Base-by-base conservation (phyloP, 2,888 invertebrate genomes). In the Neoascia interrupta region DNA sequence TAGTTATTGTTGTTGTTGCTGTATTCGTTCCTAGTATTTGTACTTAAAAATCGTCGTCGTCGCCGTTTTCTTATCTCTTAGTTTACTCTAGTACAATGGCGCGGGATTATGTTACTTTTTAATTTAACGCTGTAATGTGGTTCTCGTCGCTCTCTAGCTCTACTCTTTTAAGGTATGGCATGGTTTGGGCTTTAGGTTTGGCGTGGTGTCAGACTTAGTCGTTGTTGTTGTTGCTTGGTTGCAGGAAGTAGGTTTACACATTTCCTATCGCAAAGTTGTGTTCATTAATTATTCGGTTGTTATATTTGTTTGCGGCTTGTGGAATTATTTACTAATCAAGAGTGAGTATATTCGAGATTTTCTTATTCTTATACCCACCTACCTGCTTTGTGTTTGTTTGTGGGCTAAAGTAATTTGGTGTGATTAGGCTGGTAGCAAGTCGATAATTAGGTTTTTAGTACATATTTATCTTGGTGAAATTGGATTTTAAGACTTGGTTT, bases 1-100 rank as follows among this genome's bases (percentile, higher is more conserved):
- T 61, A 75, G 47, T 11, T 26, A 5, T 36, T 39, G n/a, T 39
- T 68, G 16, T 47, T 66, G 21, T 41, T 47, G 23, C 63, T 63
- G 45, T 74, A 51, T 36, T 54, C 54, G 36, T 34, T 61, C 39
- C 66, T 72, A 61, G 79, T 73, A 68, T 79, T 79, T 79, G 73
- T 66, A 79, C 66, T 79, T 79, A 73, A 61, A n/a, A 79, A 68
- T 72, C 60, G 49, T 56, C 43, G 56, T 21, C n/a, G n/a, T n/a
- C n/a, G n/a, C n/a, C n/a, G n/a, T 58, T 28, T 66, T 79, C 73
- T 79, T 79, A 79, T 79, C 79, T 79, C 79, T 79, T 21, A 79
- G 66, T 73, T 79, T 79, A 68, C 79, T 66, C 54, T 66, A 73
- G 58, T 72, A 76, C 58, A 72, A 72, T 72, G 64, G 60, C 31